These are phyloP conservation scores for Hydropotes inermis DNA, from an alignment of 2,113 vertebrate genomes.

Conservation along the genomic window DNA sequence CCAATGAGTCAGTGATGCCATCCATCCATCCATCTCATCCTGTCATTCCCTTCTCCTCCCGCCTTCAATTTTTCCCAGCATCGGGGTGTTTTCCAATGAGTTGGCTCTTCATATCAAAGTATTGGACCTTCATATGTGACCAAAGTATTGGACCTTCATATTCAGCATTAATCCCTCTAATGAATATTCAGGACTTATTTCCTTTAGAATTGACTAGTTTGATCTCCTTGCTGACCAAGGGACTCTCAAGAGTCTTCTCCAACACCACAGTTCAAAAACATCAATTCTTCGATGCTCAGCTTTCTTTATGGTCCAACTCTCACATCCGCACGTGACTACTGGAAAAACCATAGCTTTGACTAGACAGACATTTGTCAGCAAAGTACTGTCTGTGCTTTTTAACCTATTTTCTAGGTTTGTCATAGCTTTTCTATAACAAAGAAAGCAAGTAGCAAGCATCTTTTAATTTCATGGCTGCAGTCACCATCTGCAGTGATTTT, in stretches of 20 bases:
- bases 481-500: not conserved
- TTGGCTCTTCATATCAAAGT: not conserved
- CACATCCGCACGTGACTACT: rapidly evolving
- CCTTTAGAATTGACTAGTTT: not conserved
- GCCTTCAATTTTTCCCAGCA: not conserved
- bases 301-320: not conserved
- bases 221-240: not conserved
- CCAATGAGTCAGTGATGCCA: not conserved
- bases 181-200: not conserved
- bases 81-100: not conserved
- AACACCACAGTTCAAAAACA: not conserved
- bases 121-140: not conserved
- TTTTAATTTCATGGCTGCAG: not conserved
- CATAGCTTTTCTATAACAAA: not conserved
- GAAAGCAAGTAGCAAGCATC: not conserved
- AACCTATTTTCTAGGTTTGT: not conserved
- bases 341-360: not conserved
- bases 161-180: not conserved
- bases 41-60: not conserved
- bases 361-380: not conserved
- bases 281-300: not conserved
- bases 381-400: not conserved
- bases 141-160: not conserved
- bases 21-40: not conserved
- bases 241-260: not conserved